These are phyloP conservation scores for Galleria mellonella DNA, from an alignment of 1,140 invertebrate species.

Conservation along the genomic window DNA sequence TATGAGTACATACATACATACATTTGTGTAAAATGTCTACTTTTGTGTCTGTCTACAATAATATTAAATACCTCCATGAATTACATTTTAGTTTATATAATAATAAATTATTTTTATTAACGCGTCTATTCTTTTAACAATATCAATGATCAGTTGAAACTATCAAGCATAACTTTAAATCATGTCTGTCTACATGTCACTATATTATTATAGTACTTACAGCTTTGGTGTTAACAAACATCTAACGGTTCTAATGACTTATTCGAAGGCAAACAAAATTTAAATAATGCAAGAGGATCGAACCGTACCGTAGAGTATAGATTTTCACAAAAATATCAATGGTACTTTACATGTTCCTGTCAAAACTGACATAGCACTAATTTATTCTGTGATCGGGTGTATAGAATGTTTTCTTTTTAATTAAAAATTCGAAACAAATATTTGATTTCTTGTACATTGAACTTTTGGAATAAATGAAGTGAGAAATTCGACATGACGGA, in stretches of 20 bases:
- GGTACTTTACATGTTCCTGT: slow-evolving; percentile 43
- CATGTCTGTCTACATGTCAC: too few relatives aligned
- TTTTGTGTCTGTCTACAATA: too few relatives aligned
- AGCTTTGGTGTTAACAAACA: neutral
- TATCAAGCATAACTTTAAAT: too few relatives aligned
- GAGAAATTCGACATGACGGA: slow-evolving; percentile 7
- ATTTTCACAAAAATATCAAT: slow-evolving; percentile 32
- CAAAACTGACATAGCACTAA: slow-evolving; percentile 48
- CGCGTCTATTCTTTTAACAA: too few relatives aligned
- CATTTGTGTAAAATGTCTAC: too few relatives aligned
- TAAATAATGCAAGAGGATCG: slow-evolving; percentile 5
- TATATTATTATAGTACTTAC: too few relatives aligned
- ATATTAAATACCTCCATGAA: too few relatives aligned
- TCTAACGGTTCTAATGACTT: neutral
- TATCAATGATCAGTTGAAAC: too few relatives aligned
- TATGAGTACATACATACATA: too few relatives aligned
- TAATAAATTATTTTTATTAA: too few relatives aligned
- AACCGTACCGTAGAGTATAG: neutral
- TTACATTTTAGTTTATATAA: too few relatives aligned
- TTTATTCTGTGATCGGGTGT: slow-evolving; percentile 47
- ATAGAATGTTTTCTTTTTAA: slow-evolving; percentile 20
- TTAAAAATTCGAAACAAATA: slow-evolving; percentile 46
- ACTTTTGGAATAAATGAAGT: slow-evolving; percentile 14
- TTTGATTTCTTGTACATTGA: slow-evolving; percentile 36
- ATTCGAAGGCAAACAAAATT: slow-evolving; percentile 11